phyloP scores from a whole-genome alignment of 2,888 invertebrate species.

The Trachelus stipa region DNA sequence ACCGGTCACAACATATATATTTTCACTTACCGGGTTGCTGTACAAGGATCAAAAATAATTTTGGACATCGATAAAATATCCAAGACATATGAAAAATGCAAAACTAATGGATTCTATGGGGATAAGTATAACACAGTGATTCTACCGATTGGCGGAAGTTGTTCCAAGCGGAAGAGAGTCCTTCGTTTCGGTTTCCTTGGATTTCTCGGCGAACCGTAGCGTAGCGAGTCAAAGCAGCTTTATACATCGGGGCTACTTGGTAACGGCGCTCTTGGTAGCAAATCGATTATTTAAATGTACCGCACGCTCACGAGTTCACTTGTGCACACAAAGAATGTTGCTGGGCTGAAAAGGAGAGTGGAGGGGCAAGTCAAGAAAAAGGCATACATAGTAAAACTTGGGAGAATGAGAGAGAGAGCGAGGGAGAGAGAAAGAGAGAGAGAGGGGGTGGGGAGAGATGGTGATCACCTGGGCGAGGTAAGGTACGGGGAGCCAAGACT shows the following conservation, averaged over 20 bases:
- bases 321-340: conserved; percentile 37
- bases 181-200: not conserved
- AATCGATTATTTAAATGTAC: conserved; percentile 49
- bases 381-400: conserved; percentile 18
- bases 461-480: conserved; percentile 15
- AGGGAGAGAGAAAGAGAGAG: conserved; percentile 20
- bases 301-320: conserved; percentile 22
- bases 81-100: not conserved
- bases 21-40: not conserved
- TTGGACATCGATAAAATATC: not conserved
- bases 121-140: not conserved
- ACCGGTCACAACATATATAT: too few relatives aligned
- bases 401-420: conserved; percentile 21
- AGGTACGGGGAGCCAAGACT: conserved; percentile 55
- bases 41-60: not conserved
- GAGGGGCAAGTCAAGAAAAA: conserved; percentile 18
- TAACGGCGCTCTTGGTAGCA: conserved; percentile 21
- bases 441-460: not conserved
- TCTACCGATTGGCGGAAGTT: not conserved
- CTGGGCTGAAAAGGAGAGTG: conserved; percentile 25
- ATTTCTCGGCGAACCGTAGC: not conserved
- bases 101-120: not conserved
- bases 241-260: not conserved
- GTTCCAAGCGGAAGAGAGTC: not conserved
- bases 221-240: not conserved